phyloP scores from a whole-genome alignment of 2,113 vertebrate species.

The Sisor rabdophorus region DNA sequence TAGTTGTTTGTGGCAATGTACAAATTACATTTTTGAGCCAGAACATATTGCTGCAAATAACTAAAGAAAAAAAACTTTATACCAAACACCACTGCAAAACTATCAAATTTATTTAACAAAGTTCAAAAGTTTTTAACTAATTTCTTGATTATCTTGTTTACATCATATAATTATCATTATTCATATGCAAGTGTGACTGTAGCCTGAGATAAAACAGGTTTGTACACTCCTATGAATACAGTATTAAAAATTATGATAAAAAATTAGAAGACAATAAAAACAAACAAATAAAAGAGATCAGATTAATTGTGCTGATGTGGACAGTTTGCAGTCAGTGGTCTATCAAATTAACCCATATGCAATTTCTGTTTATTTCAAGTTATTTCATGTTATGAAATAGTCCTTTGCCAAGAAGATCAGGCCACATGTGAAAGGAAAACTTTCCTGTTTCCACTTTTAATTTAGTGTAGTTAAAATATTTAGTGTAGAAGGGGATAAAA shows the following conservation, averaged over 20 bases:
- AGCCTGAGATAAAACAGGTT: background rate
- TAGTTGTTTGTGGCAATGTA: background rate
- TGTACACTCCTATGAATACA: background rate
- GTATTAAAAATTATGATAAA: too few species aligned
- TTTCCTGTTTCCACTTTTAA: background rate
- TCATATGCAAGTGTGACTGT: background rate
- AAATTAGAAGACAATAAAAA: too few species aligned
- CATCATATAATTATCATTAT: too few species aligned
- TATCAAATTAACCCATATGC: conserved; percentile 13
- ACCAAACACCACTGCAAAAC: too few species aligned
- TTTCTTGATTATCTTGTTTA: too few species aligned
- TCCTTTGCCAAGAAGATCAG: background rate
- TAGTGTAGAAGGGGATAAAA: background rate
- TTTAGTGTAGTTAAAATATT: too few species aligned
- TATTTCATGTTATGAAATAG: conserved; percentile 6
- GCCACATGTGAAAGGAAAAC: background rate
- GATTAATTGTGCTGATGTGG: background rate
- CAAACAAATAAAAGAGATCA: too few species aligned
- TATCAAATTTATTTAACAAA: too few species aligned
- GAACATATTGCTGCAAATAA: background rate
- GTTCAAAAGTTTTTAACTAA: too few species aligned
- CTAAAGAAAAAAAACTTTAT: background rate
- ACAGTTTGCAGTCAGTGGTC: background rate
- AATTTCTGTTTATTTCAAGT: conserved; percentile 21
- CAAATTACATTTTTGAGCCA: background rate